Evolutionary conservation across 2,888 invertebrate genomes (phyloP), one percentile per base, ranked within the genome.

Genomic region (Agrilus cyanescens): DNA sequence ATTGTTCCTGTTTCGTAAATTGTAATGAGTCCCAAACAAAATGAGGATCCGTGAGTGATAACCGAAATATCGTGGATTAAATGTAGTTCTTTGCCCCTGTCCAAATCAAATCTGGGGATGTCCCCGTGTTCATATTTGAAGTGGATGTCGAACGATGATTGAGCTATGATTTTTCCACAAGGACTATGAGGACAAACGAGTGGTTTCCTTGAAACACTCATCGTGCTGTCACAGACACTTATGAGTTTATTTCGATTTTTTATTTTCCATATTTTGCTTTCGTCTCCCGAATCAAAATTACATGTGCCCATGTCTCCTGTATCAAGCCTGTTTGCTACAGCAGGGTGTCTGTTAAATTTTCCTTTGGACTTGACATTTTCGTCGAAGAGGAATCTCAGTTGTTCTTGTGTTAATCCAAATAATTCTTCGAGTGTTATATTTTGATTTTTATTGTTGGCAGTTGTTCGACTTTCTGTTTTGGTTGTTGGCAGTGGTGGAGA

Each of bases 71-170:
- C 55, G 40, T 56, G 58, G 3, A 52, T 47, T 8, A 65, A 43
- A 12, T 51, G 42, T 7, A 61, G 40, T 41, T 59, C 60, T 44
- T 56, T 55, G 6, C 57, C 58, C 20, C 59, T 49, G 47, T 57
- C 57, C 2, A 57, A 45, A 2, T 48, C 37, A 39, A 50, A 58
- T 18, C 52, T 53, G 10, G 50, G 54, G 5, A 65, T 56, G 7
- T 59, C 53, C n/a, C 52, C 43, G 46, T 66, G 66, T 32, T 65
- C 65, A 40, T 58, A 58, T 43, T 58, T 58, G 46, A 62, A 66
- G 45, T 66, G 66, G 37, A 53, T 53, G 10, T 56, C 51, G 43
- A 63, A 61, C 4, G 62, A 57, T 12, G 60, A 59, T 16, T 59
- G 46, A 0, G 63, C 60, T 12, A 66, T 57, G 25, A 61, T 56